Conservation (phyloP, 2,797 vertebrate genomes). For the Squalus acanthias region DNA sequence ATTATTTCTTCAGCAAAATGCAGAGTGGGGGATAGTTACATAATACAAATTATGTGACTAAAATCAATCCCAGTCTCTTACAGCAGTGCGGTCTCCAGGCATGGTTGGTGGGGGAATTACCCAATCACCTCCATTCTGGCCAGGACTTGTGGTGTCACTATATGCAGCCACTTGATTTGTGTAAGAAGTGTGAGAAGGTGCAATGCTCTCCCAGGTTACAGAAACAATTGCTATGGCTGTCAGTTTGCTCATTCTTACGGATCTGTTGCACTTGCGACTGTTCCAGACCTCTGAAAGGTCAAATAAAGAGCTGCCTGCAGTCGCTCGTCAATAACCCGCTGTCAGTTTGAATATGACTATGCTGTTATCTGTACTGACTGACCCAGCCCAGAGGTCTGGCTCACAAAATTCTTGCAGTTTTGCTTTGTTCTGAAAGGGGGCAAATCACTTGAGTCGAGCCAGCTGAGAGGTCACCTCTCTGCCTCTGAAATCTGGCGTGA, state of each 20-base stretch:
- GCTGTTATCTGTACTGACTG: too few species aligned
- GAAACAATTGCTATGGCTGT: neutral
- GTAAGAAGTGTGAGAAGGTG: neutral
- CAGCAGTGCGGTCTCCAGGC: neutral
- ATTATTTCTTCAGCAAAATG: neutral
- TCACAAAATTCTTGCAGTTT: too few species aligned
- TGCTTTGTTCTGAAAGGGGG: neutral
- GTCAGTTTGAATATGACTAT: neutral
- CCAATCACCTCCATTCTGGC: neutral
- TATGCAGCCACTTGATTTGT: neutral
- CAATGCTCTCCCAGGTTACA: neutral
- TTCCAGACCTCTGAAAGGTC: neutral
- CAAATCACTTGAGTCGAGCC: neutral
- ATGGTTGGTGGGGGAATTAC: neutral
- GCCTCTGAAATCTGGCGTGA: too few species aligned
- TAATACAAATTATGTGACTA: neutral
- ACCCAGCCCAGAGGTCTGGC: too few species aligned
- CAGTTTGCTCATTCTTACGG: neutral
- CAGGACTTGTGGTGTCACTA: neutral
- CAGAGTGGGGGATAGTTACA: neutral
- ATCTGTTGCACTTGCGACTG: neutral
- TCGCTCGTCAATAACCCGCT: neutral
- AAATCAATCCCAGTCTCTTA: neutral
- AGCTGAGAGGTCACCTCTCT: neutral
- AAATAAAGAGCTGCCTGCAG: neutral